A percentile compares a stretch with the other conserved stretches of the same genome.
These are phyloP conservation scores for Rhinoptilus africanus DNA, from an alignment of 2,113 vertebrate genomes.

Conservation along the genomic window DNA sequence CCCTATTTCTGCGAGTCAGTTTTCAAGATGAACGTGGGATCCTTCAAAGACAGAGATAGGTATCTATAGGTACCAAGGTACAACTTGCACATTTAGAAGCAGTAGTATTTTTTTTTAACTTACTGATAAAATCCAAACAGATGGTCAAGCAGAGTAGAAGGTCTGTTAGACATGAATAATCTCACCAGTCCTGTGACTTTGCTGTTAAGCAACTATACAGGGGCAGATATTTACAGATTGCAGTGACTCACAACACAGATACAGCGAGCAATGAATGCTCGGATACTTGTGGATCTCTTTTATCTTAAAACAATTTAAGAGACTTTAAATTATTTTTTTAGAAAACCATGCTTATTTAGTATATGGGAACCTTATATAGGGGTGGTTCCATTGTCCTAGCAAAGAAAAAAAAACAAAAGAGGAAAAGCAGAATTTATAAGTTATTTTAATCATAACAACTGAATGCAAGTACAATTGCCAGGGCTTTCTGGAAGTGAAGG, in stretches of 20 bases:
- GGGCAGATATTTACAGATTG: background rate
- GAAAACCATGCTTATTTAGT: background rate
- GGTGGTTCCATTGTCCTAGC: background rate
- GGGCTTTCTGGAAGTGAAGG: background rate
- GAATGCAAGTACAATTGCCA: background rate
- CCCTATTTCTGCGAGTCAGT: background rate
- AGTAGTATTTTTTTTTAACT: background rate
- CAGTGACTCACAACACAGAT: background rate
- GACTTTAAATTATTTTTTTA: background rate
- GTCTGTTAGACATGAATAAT: background rate
- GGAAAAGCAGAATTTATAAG: background rate
- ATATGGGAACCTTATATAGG: background rate
- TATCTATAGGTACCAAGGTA: background rate
- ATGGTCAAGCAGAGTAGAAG: background rate
- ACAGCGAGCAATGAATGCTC: background rate
- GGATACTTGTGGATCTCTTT: background rate
- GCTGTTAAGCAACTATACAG: background rate
- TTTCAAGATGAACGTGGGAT: constrained; percentile 15
- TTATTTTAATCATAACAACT: background rate
- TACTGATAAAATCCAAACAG: constrained; percentile 31
- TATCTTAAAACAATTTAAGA: background rate
- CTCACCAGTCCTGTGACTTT: background rate
- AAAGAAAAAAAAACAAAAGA: too few relatives aligned
- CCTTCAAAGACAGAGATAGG: constrained; percentile 13
- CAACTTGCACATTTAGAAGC: background rate